phyloP scores from a whole-genome alignment of 1,140 invertebrate genomes.

The Nylanderia fulva region DNA sequence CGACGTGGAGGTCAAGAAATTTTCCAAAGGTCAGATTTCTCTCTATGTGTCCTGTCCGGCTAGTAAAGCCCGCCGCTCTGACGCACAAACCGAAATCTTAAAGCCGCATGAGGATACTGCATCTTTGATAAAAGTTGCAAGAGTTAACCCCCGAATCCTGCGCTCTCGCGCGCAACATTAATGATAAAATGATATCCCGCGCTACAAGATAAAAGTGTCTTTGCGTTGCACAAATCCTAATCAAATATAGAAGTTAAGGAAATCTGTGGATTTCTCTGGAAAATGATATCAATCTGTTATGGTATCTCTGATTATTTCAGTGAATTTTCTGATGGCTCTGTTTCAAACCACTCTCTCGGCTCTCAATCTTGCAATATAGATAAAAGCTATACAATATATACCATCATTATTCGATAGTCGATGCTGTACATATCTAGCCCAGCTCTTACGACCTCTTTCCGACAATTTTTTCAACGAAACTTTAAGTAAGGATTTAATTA shows the following conservation, averaged over 20 bases:
- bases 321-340: not conserved
- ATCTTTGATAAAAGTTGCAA: constrained; percentile 39
- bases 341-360: not conserved
- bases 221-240: constrained; percentile 10
- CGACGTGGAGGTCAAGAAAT: not conserved
- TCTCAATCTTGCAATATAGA: not conserved
- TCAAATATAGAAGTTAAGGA: constrained; percentile 31
- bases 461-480: not conserved
- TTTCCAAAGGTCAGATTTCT: constrained; percentile 17
- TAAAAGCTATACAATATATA: not conserved
- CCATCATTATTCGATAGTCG: constrained; percentile 82
- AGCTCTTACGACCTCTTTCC: not conserved
- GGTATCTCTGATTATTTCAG: not conserved
- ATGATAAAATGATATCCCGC: constrained; percentile 35
- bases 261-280: not conserved
- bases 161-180: constrained; percentile 15
- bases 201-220: constrained; percentile 3
- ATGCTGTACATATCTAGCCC: not conserved
- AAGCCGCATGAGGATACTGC: not conserved
- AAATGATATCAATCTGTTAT: constrained; percentile 36
- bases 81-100: constrained; percentile 17
- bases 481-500: too few relatives aligned
- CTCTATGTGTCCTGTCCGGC: too few relatives aligned
- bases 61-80: not conserved
- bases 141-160: not conserved